A percentile compares a stretch with the other conserved stretches of the same genome.
Conservation (phyloP, 2,888 invertebrate genomes). For the Lycia hirtaria region DNA sequence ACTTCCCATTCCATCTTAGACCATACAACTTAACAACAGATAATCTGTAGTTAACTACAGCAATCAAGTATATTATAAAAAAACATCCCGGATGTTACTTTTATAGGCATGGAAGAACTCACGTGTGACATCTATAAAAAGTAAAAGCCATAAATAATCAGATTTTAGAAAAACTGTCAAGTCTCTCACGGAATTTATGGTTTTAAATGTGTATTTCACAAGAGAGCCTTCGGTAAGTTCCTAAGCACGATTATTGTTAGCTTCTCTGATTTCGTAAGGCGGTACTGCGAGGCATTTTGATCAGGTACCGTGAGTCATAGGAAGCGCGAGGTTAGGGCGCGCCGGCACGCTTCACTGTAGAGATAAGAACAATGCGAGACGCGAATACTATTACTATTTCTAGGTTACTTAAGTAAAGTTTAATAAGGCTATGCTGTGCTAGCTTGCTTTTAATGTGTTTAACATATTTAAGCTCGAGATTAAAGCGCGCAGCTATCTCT, state of each 20-base stretch:
- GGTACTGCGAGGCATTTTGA: slow-evolving; percentile 60
- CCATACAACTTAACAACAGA: too few relatives aligned
- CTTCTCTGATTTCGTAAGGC: slow-evolving; percentile 63
- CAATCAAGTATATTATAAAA: too few relatives aligned
- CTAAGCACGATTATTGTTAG: slow-evolving; percentile 60
- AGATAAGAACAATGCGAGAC: slow-evolving; percentile 49
- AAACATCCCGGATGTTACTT: too few relatives aligned
- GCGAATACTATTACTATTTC: slow-evolving; percentile 7
- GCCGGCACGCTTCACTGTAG: slow-evolving; percentile 36
- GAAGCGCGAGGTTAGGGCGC: slow-evolving; percentile 43
- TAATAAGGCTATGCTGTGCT: too few relatives aligned
- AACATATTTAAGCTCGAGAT: too few relatives aligned
- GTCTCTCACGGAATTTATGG: slow-evolving; percentile 4
- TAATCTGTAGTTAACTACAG: too few relatives aligned
- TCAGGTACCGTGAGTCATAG: slow-evolving; percentile 45
- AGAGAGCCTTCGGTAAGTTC: slow-evolving; percentile 62
- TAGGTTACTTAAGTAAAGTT: too few relatives aligned
- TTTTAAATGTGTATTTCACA: slow-evolving; percentile 50
- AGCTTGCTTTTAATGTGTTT: too few relatives aligned
- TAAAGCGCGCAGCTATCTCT: too few relatives aligned
- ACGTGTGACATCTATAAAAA: background rate
- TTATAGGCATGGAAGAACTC: too few relatives aligned
- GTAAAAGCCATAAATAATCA: background rate
- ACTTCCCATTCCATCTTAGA: too few relatives aligned
- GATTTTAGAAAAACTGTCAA: background rate